These are phyloP conservation scores for Zeuzera pyrina DNA, from an alignment of 2,888 invertebrate genomes.

Conservation along the genomic window DNA sequence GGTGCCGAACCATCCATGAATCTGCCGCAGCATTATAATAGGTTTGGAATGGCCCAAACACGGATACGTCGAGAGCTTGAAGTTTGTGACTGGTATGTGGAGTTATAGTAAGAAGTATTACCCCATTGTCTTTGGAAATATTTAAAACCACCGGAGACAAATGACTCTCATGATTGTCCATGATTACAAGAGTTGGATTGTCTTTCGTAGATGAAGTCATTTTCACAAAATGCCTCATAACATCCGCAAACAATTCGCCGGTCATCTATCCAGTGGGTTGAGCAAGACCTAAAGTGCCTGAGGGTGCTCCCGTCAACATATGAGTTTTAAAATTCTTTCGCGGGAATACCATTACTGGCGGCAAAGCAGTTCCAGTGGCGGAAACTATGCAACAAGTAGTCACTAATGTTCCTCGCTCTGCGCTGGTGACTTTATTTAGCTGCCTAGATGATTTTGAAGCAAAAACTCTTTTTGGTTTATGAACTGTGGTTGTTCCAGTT, in stretches of 20 bases:
- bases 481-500: no score
- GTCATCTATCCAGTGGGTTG: constrained; percentile 30
- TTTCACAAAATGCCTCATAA: constrained; percentile 30
- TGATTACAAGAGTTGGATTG: constrained; percentile 20
- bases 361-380: constrained; percentile 15
- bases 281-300: constrained; percentile 29
- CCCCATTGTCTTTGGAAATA: constrained; percentile 28
- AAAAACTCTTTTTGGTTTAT: constrained; percentile 11
- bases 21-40: constrained; percentile 25
- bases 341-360: constrained; percentile 28
- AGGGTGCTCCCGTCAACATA: constrained; percentile 29
- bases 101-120: constrained; percentile 33
- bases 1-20: constrained; percentile 29
- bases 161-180: constrained; percentile 32
- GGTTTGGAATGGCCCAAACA: constrained; percentile 33
- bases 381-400: constrained; percentile 18
- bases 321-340: constrained; percentile 22
- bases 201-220: constrained; percentile 15
- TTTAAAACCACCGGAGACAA: constrained; percentile 19
- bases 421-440: constrained; percentile 14
- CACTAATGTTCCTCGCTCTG: constrained; percentile 13
- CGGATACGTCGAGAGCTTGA: constrained; percentile 35
- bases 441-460: constrained; percentile 17
- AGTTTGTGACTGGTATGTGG: constrained; percentile 38
- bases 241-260: constrained; percentile 22